Percentiles rank a stretch among this genome's conserved stretches.
Conservation (phyloP, 2,797 vertebrate genomes). For the Pseudocheirus occidentalis region DNA sequence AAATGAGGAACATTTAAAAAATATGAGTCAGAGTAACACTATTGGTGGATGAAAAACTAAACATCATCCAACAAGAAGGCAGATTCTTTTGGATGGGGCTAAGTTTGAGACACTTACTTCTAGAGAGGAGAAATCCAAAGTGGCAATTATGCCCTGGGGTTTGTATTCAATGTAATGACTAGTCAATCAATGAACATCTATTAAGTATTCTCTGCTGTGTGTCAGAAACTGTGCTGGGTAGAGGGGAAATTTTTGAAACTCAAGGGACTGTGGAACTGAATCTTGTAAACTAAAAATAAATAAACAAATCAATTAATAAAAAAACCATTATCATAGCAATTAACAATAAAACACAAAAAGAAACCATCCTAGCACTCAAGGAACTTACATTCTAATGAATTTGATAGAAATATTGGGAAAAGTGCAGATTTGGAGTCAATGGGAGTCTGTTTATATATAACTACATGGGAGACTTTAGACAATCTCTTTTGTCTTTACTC, state of each 20-base stretch:
- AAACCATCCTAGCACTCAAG: neutral
- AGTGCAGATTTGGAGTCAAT: neutral
- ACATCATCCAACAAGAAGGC: slow-evolving; percentile 45
- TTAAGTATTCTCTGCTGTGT: neutral
- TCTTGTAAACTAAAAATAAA: too few species aligned
- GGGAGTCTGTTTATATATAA: neutral
- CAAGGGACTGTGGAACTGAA: too few species aligned
- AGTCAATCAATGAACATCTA: neutral
- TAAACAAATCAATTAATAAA: too few species aligned
- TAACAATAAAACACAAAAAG: neutral
- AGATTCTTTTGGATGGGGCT: slow-evolving; percentile 21
- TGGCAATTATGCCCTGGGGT: neutral
- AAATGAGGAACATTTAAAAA: slow-evolving; percentile 48
- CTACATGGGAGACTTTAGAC: neutral
- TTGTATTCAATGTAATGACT: neutral
- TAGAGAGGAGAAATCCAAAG: neutral
- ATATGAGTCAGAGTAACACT: slow-evolving; percentile 38
- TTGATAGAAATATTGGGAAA: neutral
- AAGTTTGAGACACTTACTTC: neutral
- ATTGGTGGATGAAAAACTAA: neutral
- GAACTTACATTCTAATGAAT: neutral
- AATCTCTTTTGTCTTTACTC: neutral
- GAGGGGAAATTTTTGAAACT: too few species aligned
- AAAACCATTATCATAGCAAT: too few species aligned
- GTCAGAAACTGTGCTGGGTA: neutral